Evolutionary conservation across 2,797 vertebrate genomes (phyloP).

Genomic region (Ataeniobius toweri): DNA sequence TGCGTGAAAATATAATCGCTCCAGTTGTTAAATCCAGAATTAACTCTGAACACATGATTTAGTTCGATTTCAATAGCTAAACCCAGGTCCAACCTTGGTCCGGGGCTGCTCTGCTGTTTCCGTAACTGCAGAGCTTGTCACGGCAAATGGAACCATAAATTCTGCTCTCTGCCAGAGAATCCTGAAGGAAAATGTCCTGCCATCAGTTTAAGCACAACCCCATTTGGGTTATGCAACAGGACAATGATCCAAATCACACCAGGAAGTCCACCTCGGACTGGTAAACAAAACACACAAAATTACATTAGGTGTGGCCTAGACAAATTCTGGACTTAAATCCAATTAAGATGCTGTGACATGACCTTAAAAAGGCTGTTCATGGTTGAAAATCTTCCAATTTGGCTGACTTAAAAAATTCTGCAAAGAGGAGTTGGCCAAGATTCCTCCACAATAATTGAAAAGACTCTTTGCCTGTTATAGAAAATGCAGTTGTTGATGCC

Average conservation of each 20-base stretch:
- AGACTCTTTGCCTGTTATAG: neutral
- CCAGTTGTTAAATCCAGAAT: neutral
- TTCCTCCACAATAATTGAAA: neutral
- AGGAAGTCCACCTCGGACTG: neutral
- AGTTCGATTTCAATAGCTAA: neutral
- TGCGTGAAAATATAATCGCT: too few relatives aligned
- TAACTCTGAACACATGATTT: neutral
- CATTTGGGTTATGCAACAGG: neutral
- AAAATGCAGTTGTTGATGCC: neutral
- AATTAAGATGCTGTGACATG: neutral
- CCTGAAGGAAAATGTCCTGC: neutral
- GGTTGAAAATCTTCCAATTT: neutral
- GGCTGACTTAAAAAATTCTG: neutral
- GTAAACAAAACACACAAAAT: neutral
- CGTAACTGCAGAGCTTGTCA: too few relatives aligned
- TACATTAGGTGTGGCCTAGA: neutral
- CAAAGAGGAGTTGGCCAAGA: neutral
- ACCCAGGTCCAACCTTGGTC: neutral
- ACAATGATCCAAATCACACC: neutral
- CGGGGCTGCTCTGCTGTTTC: neutral
- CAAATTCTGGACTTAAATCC: neutral
- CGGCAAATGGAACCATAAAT: too few relatives aligned
- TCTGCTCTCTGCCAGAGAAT: neutral
- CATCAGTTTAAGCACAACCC: neutral
- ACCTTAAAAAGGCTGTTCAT: neutral